A percentile compares a stretch with the other conserved stretches of the same genome.
Conservation (phyloP, 1,140 invertebrate genomes). For the Drosophila ercepeae region DNA sequence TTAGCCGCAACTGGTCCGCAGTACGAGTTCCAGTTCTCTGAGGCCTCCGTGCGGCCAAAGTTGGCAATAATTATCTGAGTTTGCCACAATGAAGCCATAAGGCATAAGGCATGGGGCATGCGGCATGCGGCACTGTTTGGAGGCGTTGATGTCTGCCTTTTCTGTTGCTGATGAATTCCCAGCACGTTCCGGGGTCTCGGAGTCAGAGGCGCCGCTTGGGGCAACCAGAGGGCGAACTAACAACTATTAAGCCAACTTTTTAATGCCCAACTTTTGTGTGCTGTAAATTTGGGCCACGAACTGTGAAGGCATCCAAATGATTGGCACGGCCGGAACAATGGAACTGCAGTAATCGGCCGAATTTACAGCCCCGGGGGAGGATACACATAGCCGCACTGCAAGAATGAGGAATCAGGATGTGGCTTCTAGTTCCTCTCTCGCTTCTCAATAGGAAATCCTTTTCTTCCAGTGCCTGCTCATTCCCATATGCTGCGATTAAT, state of each 20-base stretch:
- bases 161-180: constrained; percentile 31
- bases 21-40: neutral
- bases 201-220: too few species aligned
- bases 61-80: constrained; percentile 63
- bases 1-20: neutral
- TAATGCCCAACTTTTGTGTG: constrained; percentile 64
- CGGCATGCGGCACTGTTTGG: neutral
- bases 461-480: neutral
- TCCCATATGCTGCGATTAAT: neutral
- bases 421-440: too few species aligned
- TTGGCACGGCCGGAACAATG: constrained; percentile 44
- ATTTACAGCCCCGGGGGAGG: neutral
- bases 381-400: too few species aligned
- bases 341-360: constrained; percentile 31
- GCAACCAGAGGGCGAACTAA: constrained; percentile 32
- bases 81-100: constrained; percentile 45
- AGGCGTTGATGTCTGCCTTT: constrained; percentile 17
- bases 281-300: constrained; percentile 45
- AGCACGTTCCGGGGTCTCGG: constrained; percentile 24
- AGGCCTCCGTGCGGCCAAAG: constrained; percentile 23
- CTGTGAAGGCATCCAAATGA: constrained; percentile 22
- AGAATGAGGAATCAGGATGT: too few species aligned
- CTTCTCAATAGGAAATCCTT: neutral
- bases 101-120: constrained; percentile 12
- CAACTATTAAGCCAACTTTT: constrained; percentile 66